Base-by-base conservation (phyloP, 1,140 invertebrate genomes). In the Drosophila miranda region DNA sequence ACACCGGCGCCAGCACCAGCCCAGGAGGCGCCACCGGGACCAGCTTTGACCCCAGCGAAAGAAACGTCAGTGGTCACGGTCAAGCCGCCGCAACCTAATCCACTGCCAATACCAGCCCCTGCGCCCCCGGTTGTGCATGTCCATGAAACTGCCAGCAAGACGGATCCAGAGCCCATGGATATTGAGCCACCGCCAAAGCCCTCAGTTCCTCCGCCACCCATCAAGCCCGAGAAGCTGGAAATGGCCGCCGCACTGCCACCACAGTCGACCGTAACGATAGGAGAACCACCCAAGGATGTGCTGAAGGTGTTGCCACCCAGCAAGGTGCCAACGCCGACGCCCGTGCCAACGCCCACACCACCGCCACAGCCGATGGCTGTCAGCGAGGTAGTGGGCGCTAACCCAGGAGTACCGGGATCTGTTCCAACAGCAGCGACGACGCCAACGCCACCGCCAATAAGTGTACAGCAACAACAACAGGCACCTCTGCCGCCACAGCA, bases 161-260 rank as follows among this genome's bases (percentile, higher is more conserved):
- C 86, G 7, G 89, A 90, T 42, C 89, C 89, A 0, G 89, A 90
- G 48, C 90, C 90, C 19, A 91, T 91, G 90, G 89, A 91, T 16
- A 90, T 90, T 64, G 89, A 90, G 44, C 84, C 89, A 9, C 53
- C 87, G 9, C 76, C 84, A 3, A 90, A 90, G 59, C 81, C 84
- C 5, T 83, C 89, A 42, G 84, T 80, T 21, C 84, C 89, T 5
- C 64, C 81, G 14, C 82, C 83, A 50, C 71, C 79, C 2, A 58
- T 84, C 0, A 86, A 86, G 46, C 75, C 67, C 0, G 75, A 82
- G 11, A 86, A 82, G 58, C 48, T 79, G 44, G 82, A 87, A 26
- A 34, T 84, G 76, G 76, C 81, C 7, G 58, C 67, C 9, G 57
- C 77, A 30, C 42, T 61, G 13, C 66, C 66, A 59, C 53, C 70